Conservation (phyloP, 30 jellyfish, hydroid and myxozoan genomes). For the Clytia hemisphaerica region DNA sequence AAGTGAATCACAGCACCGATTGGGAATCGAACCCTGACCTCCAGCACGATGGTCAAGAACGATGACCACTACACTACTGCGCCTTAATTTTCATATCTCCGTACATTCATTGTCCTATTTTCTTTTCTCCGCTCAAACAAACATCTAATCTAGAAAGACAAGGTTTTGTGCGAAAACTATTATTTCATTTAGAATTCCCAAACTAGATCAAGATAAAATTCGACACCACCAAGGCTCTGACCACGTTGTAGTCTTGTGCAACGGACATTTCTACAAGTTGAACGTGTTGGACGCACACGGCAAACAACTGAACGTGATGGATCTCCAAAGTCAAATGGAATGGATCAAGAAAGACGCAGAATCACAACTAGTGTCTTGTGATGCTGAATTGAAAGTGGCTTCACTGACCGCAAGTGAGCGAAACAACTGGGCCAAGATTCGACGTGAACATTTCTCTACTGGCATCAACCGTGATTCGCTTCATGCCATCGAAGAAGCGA, state of each 20-base stretch:
- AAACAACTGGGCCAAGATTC: constrained; percentile 73
- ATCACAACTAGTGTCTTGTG: constrained; percentile 46
- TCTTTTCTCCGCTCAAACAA: too few species aligned
- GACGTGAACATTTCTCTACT: constrained; percentile 61
- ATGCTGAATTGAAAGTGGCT: constrained; percentile 63
- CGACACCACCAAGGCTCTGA: constrained; percentile 55
- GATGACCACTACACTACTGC: too few species aligned
- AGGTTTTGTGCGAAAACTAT: too few species aligned
- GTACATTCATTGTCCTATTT: too few species aligned
- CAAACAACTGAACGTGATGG: constrained; percentile 50
- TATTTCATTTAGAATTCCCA: constrained; percentile 43
- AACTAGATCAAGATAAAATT: constrained; percentile 64
- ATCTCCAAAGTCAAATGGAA: constrained; percentile 71
- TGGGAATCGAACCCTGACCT: too few species aligned
- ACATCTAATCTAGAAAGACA: too few species aligned
- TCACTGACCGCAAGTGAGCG: constrained; percentile 92
- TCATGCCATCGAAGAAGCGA: constrained; percentile 66
- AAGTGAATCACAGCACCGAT: too few species aligned
- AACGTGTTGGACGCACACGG: constrained; percentile 88
- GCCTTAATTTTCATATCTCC: too few species aligned
- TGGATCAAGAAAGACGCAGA: constrained; percentile 85
- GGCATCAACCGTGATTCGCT: constrained; percentile 85
- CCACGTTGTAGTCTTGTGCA: constrained; percentile 73
- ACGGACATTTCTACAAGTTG: constrained; percentile 79
- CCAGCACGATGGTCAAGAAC: too few species aligned